Evolutionary conservation across 1,140 invertebrate species (phyloP).

Genomic region (Drosophila sp.): DNA sequence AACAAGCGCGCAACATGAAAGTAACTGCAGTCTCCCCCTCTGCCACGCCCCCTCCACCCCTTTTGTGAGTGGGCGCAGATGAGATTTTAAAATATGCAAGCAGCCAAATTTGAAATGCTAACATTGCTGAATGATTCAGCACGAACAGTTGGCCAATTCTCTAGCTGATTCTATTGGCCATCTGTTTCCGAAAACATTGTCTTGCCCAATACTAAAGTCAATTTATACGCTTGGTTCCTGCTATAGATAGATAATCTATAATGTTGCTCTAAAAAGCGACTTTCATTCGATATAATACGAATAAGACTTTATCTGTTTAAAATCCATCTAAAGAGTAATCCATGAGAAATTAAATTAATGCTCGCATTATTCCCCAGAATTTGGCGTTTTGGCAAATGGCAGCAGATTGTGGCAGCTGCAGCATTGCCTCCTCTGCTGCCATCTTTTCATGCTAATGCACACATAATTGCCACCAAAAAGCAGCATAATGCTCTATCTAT

Average conservation of each 20-base stretch:
- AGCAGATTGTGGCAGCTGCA: constrained; percentile 52
- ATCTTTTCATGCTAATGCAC: constrained; percentile 53
- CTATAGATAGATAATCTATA: too few species aligned
- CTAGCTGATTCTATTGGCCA: background rate
- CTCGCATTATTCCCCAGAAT: background rate
- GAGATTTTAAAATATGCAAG: constrained; percentile 68
- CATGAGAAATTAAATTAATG: constrained; percentile 5
- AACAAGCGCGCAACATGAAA: constrained; percentile 3
- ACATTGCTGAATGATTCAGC: constrained; percentile 52
- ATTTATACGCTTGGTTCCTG: background rate
- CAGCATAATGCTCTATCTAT: constrained; percentile 58
- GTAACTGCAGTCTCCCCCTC: background rate
- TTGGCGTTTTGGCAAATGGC: constrained; percentile 32
- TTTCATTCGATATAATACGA: too few species aligned
- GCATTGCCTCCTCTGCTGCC: constrained; percentile 5
- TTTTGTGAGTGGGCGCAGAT: constrained; percentile 8
- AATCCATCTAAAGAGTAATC: background rate
- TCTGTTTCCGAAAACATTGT: constrained; percentile 2
- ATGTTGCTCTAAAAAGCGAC: too few species aligned
- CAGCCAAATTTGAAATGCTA: constrained; percentile 76
- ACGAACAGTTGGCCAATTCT: constrained; percentile 11
- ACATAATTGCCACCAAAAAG: constrained; percentile 72
- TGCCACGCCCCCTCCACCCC: background rate
- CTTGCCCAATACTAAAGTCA: background rate
- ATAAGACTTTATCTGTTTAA: too few species aligned